Base-by-base conservation (phyloP, 1,140 invertebrate genomes). In the Ostrea edulis region DNA sequence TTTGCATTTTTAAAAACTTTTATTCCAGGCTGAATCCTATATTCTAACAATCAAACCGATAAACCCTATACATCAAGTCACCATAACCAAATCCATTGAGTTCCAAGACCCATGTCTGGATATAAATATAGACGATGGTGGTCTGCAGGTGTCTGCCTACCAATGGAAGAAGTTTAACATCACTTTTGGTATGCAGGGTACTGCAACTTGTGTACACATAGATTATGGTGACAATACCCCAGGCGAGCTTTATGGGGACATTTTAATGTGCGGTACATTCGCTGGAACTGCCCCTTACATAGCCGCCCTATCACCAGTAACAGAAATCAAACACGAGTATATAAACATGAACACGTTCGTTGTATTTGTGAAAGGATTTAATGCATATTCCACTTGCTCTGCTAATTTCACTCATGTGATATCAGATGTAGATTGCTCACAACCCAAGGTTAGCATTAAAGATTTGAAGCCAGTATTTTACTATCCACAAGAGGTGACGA, bases 161-260 rank as follows among this genome's bases (percentile, higher is more conserved):
- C 87, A 90, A 22, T n/a, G 25, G 5, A 93, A 93, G 88, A 82
- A 35, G 22, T 93, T 95, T 84, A 83, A 91, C 29, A 86, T 94
- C 12, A 86, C 91, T 0, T 94, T 94, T 85, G 90, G 84, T 3
- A 89, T 82, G 3, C 52, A 90, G 35, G 95, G 95, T 9, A 93
- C 93, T 8, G 92, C 91, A 2, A 93, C 94, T 0, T 95, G 95
- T 89, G 86, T 95, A 0, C 83, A 93, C 3, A 85, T 96, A 8
- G 92, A 95, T 86, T 95, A 91, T 87, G 95, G 94, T 14, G 95
- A 95, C 82, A 90, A 91, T 1, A 89, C 82, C 20, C 55, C 25
- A 14, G 51, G 54, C 35, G 71, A 85, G 52, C 44, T 89, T 12
- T 90, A 88, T 82, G 91, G 90, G 17, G 55, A 90, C 68, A 8